phyloP scores from a whole-genome alignment of 2,888 invertebrate species.

The Brachylomia viminalis region DNA sequence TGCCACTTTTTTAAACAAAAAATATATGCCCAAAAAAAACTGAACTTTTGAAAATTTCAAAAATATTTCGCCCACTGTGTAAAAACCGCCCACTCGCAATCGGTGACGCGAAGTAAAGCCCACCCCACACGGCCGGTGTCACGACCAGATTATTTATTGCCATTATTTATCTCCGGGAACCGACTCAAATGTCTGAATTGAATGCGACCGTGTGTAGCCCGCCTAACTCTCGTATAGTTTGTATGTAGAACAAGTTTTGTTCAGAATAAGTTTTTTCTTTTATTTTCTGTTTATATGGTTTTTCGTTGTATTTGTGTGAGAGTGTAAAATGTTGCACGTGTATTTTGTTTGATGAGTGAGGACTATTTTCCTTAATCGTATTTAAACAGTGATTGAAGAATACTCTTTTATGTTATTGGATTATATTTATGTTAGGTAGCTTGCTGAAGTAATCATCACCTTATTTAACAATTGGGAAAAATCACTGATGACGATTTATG shows the following conservation, averaged over 20 bases:
- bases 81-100: constrained; percentile 65
- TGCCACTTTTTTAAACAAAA: background rate
- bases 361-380: background rate
- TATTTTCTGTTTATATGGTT: background rate
- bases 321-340: background rate
- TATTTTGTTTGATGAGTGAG: background rate
- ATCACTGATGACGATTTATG: background rate
- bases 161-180: constrained; percentile 84
- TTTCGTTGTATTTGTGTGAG: constrained; percentile 4
- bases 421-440: background rate
- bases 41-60: background rate
- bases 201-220: constrained; percentile 63
- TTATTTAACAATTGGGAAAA: background rate
- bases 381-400: background rate
- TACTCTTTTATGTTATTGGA: background rate
- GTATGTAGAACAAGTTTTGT: constrained; percentile 36
- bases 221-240: constrained; percentile 57
- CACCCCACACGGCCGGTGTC: constrained; percentile 86
- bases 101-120: constrained; percentile 81
- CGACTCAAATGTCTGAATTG: constrained; percentile 73
- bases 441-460: background rate
- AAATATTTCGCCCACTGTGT: constrained; percentile 70
- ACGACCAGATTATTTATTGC: constrained; percentile 87
- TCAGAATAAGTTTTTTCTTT: constrained; percentile 4
- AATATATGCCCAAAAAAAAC: background rate